Evolutionary conservation across 2,113 vertebrate genomes (phyloP).

Genomic region (Antidorcas marsupialis): DNA sequence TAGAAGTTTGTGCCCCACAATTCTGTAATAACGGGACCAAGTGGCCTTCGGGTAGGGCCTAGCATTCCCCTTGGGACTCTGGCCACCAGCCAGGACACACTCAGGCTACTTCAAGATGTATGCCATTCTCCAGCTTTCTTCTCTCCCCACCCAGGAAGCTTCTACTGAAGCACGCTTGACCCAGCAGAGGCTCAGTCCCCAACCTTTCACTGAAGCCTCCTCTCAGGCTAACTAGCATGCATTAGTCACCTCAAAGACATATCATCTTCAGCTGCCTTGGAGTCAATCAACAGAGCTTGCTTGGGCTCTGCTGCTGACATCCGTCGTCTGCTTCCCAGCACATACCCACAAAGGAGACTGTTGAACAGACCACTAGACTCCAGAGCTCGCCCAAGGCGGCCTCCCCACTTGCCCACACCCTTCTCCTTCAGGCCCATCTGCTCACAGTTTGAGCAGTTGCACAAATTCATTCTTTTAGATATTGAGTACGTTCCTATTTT

Average conservation of each 20-base stretch:
- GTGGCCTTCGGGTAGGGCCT: fast-evolving
- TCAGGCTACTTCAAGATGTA: background rate
- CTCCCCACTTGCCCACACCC: background rate
- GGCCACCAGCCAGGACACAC: background rate
- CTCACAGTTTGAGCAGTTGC: background rate
- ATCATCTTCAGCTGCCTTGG: background rate
- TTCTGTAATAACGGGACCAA: background rate
- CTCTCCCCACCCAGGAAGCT: background rate
- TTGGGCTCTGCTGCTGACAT: background rate
- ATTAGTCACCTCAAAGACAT: background rate
- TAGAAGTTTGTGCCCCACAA: background rate
- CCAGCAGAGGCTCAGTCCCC: background rate
- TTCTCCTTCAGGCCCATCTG: background rate
- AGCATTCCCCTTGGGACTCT: background rate
- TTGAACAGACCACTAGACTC: background rate
- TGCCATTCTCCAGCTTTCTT: background rate
- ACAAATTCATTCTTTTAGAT: background rate
- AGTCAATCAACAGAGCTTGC: background rate
- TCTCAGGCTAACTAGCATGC: background rate
- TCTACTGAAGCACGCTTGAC: background rate
- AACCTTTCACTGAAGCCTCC: background rate
- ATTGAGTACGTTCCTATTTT: background rate
- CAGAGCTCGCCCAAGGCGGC: background rate
- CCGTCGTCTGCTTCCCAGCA: background rate
- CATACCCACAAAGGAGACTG: background rate